phyloP scores from a whole-genome alignment of 2,113 vertebrate species.

The Todiramphus saurophagus region DNA sequence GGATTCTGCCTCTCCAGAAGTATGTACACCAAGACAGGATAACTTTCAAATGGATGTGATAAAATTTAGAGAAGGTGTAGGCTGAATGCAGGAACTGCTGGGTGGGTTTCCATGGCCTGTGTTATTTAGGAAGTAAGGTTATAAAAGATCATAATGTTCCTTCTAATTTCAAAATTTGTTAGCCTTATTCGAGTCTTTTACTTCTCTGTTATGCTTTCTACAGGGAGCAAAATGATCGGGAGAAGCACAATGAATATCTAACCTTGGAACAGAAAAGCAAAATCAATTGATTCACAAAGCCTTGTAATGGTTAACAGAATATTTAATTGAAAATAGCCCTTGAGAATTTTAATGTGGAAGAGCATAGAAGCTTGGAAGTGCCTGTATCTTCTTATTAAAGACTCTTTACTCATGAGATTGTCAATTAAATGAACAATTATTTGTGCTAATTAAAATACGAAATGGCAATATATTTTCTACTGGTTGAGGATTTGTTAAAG shows the following conservation, averaged over 20 bases:
- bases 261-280: not conserved
- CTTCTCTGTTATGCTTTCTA: not conserved
- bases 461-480: conserved; percentile 14
- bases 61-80: not conserved
- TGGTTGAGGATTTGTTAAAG: conserved; percentile 17
- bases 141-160: not conserved
- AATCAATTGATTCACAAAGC: not conserved
- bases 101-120: not conserved
- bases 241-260: not conserved
- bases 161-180: conserved; percentile 4
- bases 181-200: not conserved
- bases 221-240: not conserved
- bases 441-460: conserved; percentile 57
- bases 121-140: not conserved
- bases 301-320: conserved; percentile 2
- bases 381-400: conserved; percentile 15
- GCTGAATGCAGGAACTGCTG: not conserved
- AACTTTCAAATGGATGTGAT: not conserved
- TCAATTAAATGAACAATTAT: conserved; percentile 37
- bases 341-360: conserved; percentile 33
- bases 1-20: not conserved
- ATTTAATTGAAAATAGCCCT: conserved; percentile 36
- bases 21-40: not conserved
- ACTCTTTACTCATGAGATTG: conserved; percentile 1
- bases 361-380: not conserved